phyloP scores from a whole-genome alignment of 2,888 invertebrate genomes.

The Napeogenes sylphis region DNA sequence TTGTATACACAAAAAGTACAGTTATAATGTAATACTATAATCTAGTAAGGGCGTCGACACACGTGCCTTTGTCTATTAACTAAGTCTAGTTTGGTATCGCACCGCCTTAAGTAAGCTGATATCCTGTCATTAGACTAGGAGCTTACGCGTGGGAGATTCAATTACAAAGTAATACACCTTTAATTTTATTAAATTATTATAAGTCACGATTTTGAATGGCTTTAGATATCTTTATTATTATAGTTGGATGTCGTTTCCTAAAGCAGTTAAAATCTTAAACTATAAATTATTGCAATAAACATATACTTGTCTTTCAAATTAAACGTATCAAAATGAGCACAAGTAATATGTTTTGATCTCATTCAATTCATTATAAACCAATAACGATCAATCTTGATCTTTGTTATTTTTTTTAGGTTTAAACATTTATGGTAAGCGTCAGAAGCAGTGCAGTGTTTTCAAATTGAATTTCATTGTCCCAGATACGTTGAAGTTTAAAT shows the following conservation, averaged over 20 bases:
- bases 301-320: no score
- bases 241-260: no score
- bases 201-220: background rate
- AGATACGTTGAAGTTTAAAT: conserved; percentile 25
- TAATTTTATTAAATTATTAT: background rate
- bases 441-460: conserved; percentile 22
- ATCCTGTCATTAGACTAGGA: conserved; percentile 40
- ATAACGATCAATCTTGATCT: no score
- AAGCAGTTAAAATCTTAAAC: no score
- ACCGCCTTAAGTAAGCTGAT: conserved; percentile 42
- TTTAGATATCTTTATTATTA: no score
- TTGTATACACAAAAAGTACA: background rate
- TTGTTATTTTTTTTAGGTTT: no score
- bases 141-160: conserved; percentile 22
- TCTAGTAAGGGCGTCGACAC: conserved; percentile 39
- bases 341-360: no score
- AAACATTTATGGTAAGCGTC: conserved; percentile 15
- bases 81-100: conserved; percentile 31
- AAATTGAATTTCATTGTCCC: conserved; percentile 30
- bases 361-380: no score
- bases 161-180: conserved; percentile 7
- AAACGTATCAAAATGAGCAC: no score
- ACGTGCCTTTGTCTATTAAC: conserved; percentile 46
- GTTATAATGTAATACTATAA: conserved; percentile 13
- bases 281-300: no score